Base-by-base conservation (phyloP, 1,140 invertebrate species). In the Drosophila persimilis region DNA sequence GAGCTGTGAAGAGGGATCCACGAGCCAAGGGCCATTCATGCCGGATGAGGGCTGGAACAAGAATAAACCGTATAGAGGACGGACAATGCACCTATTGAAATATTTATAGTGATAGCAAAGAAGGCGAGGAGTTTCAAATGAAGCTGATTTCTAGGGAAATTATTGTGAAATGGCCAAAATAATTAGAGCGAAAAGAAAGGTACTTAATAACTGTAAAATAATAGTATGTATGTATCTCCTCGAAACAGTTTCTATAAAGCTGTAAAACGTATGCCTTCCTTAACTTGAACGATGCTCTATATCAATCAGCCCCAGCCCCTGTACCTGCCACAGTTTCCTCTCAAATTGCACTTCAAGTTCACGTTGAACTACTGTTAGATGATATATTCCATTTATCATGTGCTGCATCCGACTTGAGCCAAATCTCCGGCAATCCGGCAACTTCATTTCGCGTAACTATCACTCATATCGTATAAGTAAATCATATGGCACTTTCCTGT, bases 81-180 rank as follows among this genome's bases (percentile, higher is more conserved):
- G 77, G 44, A 86, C 73, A 85, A 86, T 75, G 83, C 61, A 62
- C 61, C 64, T 72, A 60, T 64, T 86, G 65, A 66, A 85, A 64
- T 75, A 86, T 86, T 81, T 60, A 86, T 77, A 57, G 63, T 43
- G 58, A 66, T 46, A 29, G 54, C 57, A 47, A 81, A 58, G 15
- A 67, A 39, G 26, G 31, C 31, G 24, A 39, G 20, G 31, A 47
- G 17, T 39, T 46, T 65, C 35, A 29, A 63, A 56, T 51, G 29
- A 17, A 57, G 44, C 57, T 43, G 48, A 75, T 75, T 75, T 67
- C 51, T 26, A 29, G 71, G 71, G 24, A 74, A 77, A 64, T 66
- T 66, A 86, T 74, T 85, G 64, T 51, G 50, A 61, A 73, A 60
- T 67, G 47, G 35, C 50, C 47, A 54, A 51, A 50, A 15, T 20